Percentiles rank a stretch among this genome's conserved stretches.
Conservation (phyloP, 1,140 invertebrate species). For the Sarcophaga peregrina region DNA sequence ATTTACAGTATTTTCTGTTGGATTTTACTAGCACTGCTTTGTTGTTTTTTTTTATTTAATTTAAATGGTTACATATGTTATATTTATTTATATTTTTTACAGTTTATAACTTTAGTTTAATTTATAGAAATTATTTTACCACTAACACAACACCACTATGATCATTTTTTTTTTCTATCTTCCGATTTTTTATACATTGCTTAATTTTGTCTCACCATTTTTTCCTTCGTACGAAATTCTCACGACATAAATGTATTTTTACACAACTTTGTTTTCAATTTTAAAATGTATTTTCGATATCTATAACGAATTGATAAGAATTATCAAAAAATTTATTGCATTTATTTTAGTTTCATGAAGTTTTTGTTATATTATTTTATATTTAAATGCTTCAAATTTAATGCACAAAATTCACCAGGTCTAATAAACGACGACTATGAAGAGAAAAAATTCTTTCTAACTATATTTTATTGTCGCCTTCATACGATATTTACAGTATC, state of each 20-base stretch:
- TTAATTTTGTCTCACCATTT: slow-evolving; percentile 7
- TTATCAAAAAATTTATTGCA: not conserved
- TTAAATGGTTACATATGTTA: not conserved
- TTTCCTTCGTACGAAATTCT: not conserved
- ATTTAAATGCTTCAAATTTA: slow-evolving; percentile 5
- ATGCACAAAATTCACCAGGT: slow-evolving; percentile 26
- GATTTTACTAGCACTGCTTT: not conserved
- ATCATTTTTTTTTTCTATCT: not conserved
- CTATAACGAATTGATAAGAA: not conserved
- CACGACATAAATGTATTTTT: not conserved
- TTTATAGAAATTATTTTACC: slow-evolving; percentile 1
- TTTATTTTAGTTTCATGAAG: not conserved
- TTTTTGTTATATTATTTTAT: not conserved
- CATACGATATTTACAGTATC: not conserved
- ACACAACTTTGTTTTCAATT: not conserved
- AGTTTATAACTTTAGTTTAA: not conserved
- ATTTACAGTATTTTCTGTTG: slow-evolving; percentile 1
- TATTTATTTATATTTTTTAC: not conserved
- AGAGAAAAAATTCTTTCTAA: slow-evolving; percentile 2
- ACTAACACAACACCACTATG: slow-evolving; percentile 1
- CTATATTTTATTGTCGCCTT: not conserved
- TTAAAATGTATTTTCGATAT: not conserved
- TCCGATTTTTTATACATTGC: not conserved
- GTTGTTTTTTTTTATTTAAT: not conserved
- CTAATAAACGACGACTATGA: not conserved